Base-by-base conservation (phyloP, 2,113 vertebrate species). In the Psittacula cyanocephala region DNA sequence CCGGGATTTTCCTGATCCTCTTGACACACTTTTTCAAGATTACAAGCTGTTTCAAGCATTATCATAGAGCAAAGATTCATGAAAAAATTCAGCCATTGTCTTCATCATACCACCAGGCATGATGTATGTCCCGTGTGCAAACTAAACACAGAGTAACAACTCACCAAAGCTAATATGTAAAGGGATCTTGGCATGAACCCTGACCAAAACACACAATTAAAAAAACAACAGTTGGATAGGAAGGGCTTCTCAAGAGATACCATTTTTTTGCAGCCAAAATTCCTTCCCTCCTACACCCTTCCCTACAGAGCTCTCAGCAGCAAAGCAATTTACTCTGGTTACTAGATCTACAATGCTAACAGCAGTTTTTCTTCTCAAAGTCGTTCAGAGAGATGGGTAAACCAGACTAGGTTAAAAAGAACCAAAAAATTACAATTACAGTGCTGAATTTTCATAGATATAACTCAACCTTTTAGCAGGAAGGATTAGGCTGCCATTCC, bases 211-310 rank as follows among this genome's bases (percentile, higher is more conserved):
- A 24, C 39, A 88, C n/a, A n/a, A 28, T 19, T 93, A 81, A 53
- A 78, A 81, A 94, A 33, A 15, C 62, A 20, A 55, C 78, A 50
- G 64, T 68, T 39, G 88, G 68, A 92, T 22, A 91, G 60, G 72
- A 60, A 95, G 65, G 43, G 81, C 69, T 94, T 91, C 93, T 88
- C 74, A 55, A 81, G 74, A 89, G 65, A 92, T 37, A 77, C 2
- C 25, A 3, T 4, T 7, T 43, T 77, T 91, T 86, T 76, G 3
- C 53, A 88, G 86, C 64, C 88, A 91, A 78, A 95, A 89, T 95
- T 95, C 93, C 74, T 95, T 64, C 55, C 80, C 80, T 96, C 86
- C 87, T 88, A 88, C 88, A 80, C 44, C 70, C 41, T 86, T 89
- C 71, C 75, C 81, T n/a, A 37, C 1, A 60, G 88, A 89, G 29